phyloP scores from a whole-genome alignment of 2,888 invertebrate species.

The Muscina levida region DNA sequence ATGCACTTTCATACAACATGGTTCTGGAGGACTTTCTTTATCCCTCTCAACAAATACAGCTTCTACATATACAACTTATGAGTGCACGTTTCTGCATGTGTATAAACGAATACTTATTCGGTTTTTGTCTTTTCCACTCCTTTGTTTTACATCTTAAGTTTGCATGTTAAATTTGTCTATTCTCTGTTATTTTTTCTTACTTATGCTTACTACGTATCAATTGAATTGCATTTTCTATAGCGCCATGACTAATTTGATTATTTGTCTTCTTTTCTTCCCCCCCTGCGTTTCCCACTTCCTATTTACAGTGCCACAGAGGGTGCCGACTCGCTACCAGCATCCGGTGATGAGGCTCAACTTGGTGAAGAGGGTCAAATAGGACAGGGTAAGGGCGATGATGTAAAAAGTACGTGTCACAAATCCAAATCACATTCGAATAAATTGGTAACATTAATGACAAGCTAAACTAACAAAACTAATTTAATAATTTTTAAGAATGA shows the following conservation, averaged over 20 bases:
- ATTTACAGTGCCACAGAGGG: slow-evolving; percentile 91
- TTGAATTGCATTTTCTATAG: not conserved
- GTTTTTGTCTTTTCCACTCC: not conserved
- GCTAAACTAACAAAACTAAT: slow-evolving; percentile 41
- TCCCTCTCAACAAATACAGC: too few relatives aligned
- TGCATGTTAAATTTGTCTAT: slow-evolving; percentile 38
- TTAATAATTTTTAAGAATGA: slow-evolving; percentile 52
- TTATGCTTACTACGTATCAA: not conserved
- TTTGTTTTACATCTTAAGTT: slow-evolving; percentile 34
- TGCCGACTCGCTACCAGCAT: slow-evolving; percentile 92
- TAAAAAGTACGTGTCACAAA: slow-evolving; percentile 76
- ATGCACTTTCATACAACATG: too few relatives aligned
- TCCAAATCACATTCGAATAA: slow-evolving; percentile 70
- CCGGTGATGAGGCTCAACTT: slow-evolving; percentile 88
- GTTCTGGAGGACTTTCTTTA: too few relatives aligned
- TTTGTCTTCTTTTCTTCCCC: slow-evolving; percentile 49
- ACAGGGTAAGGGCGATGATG: slow-evolving; percentile 82
- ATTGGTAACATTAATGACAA: slow-evolving; percentile 67
- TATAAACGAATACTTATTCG: too few relatives aligned
- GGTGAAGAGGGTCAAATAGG: slow-evolving; percentile 89
- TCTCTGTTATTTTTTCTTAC: slow-evolving; percentile 2
- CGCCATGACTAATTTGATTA: slow-evolving; percentile 29
- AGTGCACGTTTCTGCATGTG: too few relatives aligned
- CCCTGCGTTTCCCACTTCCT: slow-evolving; percentile 39
- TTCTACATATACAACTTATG: too few relatives aligned